These are phyloP conservation scores for Nephrotoma flavescens DNA, from an alignment of 2,888 invertebrate species.

Conservation along the genomic window DNA sequence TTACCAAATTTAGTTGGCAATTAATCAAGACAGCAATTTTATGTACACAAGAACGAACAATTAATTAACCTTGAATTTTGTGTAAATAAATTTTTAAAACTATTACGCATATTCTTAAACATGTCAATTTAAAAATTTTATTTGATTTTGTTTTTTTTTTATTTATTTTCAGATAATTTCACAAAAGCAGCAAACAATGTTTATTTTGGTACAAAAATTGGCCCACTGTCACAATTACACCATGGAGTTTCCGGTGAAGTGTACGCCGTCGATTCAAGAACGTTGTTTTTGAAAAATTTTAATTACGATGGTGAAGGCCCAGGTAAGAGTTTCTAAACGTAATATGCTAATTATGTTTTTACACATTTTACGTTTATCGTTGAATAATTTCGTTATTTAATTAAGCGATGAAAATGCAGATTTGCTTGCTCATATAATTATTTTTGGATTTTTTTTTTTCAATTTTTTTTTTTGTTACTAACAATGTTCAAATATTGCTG, in stretches of 20 bases:
- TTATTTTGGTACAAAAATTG: conserved; percentile 59
- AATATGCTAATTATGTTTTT: background rate
- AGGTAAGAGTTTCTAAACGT: conserved; percentile 35
- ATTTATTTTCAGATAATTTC: background rate
- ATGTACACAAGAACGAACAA: too few relatives aligned
- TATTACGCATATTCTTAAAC: too few relatives aligned
- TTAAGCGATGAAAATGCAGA: background rate
- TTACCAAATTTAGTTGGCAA: too few relatives aligned
- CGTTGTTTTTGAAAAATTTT: conserved; percentile 74
- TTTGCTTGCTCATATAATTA: background rate
- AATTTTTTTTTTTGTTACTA: too few relatives aligned
- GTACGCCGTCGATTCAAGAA: conserved; percentile 76
- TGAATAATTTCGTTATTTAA: background rate
- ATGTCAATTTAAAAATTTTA: too few relatives aligned
- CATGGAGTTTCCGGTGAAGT: conserved; percentile 77
- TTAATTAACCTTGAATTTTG: too few relatives aligned
- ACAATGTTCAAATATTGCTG: too few relatives aligned
- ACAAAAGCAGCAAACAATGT: background rate
- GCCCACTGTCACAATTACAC: conserved; percentile 61
- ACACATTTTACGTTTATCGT: background rate
- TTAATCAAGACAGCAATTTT: too few relatives aligned
- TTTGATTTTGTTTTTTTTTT: background rate
- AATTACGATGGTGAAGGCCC: conserved; percentile 86
- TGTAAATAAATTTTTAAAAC: too few relatives aligned
- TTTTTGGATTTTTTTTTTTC: background rate